phyloP scores from a whole-genome alignment of 2,888 invertebrate species.

The Andrena haemorrhoa region DNA sequence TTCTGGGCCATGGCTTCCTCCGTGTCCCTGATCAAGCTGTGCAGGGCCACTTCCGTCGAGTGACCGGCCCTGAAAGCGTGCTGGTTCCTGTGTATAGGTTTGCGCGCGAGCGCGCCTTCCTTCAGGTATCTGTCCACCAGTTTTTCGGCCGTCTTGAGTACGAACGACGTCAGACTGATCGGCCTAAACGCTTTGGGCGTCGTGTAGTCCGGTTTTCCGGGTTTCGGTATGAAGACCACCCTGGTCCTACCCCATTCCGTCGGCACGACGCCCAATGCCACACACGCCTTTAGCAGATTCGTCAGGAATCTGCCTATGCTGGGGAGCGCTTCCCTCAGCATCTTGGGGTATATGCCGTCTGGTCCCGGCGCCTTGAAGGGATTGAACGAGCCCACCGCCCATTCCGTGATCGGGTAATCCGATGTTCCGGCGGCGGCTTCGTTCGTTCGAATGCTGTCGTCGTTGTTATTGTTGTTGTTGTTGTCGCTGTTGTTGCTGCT shows the following conservation, averaged over 20 bases:
- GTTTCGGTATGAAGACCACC: no score
- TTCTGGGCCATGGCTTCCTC: neutral
- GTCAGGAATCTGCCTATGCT: neutral
- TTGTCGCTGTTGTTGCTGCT: no score
- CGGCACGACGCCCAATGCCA: neutral
- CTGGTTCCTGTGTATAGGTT: neutral
- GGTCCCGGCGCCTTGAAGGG: no score
- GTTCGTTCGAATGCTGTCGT: no score
- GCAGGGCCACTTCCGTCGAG: neutral
- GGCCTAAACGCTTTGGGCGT: neutral
- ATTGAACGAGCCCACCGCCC: no score
- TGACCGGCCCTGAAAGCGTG: neutral
- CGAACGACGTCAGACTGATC: neutral
- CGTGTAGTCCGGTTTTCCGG: neutral
- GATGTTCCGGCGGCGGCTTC: no score
- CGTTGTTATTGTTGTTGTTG: no score
- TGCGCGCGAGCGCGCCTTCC: neutral
- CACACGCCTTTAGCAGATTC: neutral
- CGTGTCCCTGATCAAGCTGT: neutral
- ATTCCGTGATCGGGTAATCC: no score
- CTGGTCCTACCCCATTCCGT: neutral
- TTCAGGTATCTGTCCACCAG: neutral
- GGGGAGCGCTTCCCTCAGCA: no score
- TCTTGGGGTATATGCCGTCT: no score
- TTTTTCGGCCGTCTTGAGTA: neutral